A percentile compares a stretch with the other conserved stretches of the same genome.
Conservation (phyloP, 2,888 invertebrate genomes). For the Gerris lacustris region DNA sequence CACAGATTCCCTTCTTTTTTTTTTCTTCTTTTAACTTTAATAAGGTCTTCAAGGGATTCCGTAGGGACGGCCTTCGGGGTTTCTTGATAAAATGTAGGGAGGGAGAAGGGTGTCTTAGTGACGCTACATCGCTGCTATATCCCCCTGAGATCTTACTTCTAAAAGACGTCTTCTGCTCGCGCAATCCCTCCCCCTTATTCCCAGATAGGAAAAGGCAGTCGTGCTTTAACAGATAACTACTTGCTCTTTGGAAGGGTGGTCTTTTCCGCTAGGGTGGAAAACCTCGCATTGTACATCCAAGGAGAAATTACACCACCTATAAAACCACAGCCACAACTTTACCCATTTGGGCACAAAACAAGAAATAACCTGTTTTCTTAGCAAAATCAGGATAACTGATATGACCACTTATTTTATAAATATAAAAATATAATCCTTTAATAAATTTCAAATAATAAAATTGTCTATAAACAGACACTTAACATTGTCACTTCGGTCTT, state of each 20-base stretch:
- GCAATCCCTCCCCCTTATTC: neutral
- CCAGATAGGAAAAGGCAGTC: neutral
- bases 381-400: too few species aligned
- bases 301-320: neutral
- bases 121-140: neutral
- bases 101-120: neutral
- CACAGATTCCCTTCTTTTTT: neutral
- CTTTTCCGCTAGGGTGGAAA: constrained; percentile 2
- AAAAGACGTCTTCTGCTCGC: neutral
- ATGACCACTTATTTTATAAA: too few species aligned
- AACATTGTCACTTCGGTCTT: too few species aligned
- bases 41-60: constrained; percentile 1
- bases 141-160: neutral
- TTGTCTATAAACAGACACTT: too few species aligned
- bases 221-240: constrained; percentile 5
- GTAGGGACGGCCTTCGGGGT: neutral
- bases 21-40: neutral
- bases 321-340: neutral
- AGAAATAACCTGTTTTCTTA: too few species aligned
- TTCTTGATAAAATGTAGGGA: neutral
- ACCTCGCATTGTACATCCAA: too few species aligned
- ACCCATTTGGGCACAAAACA: neutral
- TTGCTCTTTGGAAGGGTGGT: neutral
- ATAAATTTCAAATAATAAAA: too few species aligned
- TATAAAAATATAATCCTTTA: too few species aligned